Evolutionary conservation across 1,140 invertebrate species (phyloP).

Genomic region (Drosophila sp.): DNA sequence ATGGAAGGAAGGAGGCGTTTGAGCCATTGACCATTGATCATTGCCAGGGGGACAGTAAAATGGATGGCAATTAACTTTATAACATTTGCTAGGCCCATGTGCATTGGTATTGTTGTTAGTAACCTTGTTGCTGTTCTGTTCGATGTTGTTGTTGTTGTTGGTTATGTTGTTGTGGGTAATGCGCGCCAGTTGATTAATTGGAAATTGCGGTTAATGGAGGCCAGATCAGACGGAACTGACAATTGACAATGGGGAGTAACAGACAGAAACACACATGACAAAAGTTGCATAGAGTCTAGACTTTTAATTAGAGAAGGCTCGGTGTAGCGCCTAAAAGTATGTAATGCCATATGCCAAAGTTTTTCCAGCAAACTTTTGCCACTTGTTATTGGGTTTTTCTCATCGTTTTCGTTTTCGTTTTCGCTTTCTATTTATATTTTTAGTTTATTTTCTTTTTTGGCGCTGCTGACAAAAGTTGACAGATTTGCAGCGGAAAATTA

Average conservation of each 20-base stretch:
- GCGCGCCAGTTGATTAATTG: conserved; percentile 76
- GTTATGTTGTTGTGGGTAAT: conserved; percentile 55
- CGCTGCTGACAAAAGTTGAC: conserved; percentile 66
- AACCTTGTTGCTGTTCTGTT: not conserved
- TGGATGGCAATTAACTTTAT: conserved; percentile 80
- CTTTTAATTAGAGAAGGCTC: conserved; percentile 71
- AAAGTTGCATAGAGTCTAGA: conserved; percentile 66
- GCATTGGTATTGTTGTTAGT: conserved; percentile 36
- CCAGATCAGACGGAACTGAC: conserved; percentile 47
- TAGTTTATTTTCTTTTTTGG: conserved; percentile 10
- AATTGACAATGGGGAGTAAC: conserved; percentile 11
- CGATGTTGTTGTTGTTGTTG: conserved; percentile 23
- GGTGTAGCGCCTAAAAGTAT: conserved; percentile 49
- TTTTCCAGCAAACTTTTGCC: conserved; percentile 59
- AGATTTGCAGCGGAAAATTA: conserved; percentile 82
- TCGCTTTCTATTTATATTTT: conserved; percentile 5
- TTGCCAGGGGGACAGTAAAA: conserved; percentile 48
- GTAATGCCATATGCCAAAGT: conserved; percentile 60
- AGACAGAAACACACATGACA: conserved; percentile 24
- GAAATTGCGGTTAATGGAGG: conserved; percentile 76
- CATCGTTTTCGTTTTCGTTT: too few relatives aligned
- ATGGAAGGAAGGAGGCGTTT: not conserved
- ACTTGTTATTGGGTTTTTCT: conserved; percentile 66
- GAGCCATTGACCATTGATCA: conserved; percentile 11
- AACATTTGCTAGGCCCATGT: conserved; percentile 73